Base-by-base conservation (phyloP, 2,797 vertebrate species). In the Gorsachius magnificus region DNA sequence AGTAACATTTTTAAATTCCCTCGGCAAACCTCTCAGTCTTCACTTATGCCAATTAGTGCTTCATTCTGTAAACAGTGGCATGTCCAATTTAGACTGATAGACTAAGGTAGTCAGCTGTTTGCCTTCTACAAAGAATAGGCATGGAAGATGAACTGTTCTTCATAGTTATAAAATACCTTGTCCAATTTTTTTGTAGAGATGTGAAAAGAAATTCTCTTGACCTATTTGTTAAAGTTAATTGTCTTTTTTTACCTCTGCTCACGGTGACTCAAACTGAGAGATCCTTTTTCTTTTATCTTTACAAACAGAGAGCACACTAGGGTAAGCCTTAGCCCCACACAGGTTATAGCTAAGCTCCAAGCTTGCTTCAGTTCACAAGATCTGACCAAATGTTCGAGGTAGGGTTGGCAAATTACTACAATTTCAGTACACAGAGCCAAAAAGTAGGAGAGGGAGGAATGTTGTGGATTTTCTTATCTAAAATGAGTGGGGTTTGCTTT, bases 1-100 rank as follows among this genome's bases (percentile, higher is more conserved):
- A 96, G 96, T 69, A 93, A 89, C 35, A 46, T 95, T 94, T 97
- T 93, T 57, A 50, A 94, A 90, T 97, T 97, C 90, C 96, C 93
- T 53, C 38, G 96, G 96, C 92, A 94, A 86, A 79, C 75, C 91
- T 94, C 22, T 19, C 61, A 56, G 63, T 78, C 96, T 91, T 92
- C 79, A 36, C 83, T 87, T 76, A 26, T 6, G 77, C 90, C 95
- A 95, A 21, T 96, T 96, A 97, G 89, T n/a, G 89, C 91, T 87
- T 66, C 18, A 17, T 89, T 92, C 93, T 69, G 57, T 89, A 86
- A 92, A 72, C 90, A 91, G 94, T 41, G 80, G 76, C 46, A 9
- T 11, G 86, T 74, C 95, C 95, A 46, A 83, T 93, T 90, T 35
- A 82, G 91, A 83, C 5, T 5, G 87, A 88, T 79, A 29, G 93